Percentiles rank a stretch among this genome's conserved stretches.
phyloP scores from a whole-genome alignment of 2,888 invertebrate species.

The Chrysolina haemoptera region DNA sequence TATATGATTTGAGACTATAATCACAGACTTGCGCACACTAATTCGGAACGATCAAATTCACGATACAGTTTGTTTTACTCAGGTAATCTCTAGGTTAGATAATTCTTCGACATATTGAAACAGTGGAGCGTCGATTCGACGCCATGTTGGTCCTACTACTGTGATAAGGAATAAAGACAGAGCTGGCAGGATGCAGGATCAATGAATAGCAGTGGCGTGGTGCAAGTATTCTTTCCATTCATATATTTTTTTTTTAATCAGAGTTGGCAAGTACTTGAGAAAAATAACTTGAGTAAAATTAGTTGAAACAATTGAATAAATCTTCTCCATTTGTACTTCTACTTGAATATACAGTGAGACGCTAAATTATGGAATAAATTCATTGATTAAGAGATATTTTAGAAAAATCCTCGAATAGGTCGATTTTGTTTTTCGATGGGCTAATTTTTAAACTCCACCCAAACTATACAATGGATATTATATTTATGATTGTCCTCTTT shows the following conservation, averaged over 20 bases:
- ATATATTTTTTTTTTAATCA: background rate
- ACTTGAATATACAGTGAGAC: no score
- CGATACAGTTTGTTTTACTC: conserved; percentile 8
- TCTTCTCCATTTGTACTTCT: no score
- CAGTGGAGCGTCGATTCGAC: conserved; percentile 39
- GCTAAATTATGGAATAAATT: no score
- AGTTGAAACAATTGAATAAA: background rate
- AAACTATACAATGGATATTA: no score
- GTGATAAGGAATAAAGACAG: conserved; percentile 44
- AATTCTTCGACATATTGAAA: conserved; percentile 32
- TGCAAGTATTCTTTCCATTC: conserved; percentile 18
- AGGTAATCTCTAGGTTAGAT: conserved; percentile 18
- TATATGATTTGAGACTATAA: conserved; percentile 22
- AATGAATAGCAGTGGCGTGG: conserved; percentile 54
- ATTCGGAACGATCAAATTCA: background rate
- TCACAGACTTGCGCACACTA: conserved; percentile 33
- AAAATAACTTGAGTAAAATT: no score
- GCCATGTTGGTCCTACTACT: conserved; percentile 58
- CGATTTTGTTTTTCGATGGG: no score
- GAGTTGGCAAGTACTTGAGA: background rate
- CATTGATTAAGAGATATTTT: no score
- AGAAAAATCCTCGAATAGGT: no score
- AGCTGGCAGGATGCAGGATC: conserved; percentile 53
- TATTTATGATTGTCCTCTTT: no score
- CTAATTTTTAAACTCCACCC: no score